A percentile compares a stretch with the other conserved stretches of the same genome.
phyloP scores from a whole-genome alignment of 1,140 invertebrate species.

The Neodiprion lecontei region DNA sequence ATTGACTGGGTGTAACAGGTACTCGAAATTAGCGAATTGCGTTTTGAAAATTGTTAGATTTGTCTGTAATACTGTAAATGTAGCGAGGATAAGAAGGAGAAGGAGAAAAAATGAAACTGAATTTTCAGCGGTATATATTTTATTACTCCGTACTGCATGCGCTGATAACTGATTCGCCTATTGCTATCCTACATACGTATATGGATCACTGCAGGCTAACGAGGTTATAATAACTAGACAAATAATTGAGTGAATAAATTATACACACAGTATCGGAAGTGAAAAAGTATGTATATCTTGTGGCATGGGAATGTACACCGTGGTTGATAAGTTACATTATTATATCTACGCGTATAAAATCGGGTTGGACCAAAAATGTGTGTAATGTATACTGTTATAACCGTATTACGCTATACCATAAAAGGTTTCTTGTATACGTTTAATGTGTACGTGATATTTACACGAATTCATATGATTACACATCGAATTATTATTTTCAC shows the following conservation, averaged over 20 bases:
- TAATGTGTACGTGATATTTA: not conserved
- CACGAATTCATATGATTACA: no score
- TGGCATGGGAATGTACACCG: not conserved
- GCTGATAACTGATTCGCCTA: not conserved
- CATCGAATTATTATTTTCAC: no score
- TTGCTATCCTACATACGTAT: not conserved
- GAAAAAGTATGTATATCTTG: no score
- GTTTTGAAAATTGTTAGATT: no score
- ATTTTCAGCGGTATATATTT: not conserved
- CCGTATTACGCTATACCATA: no score
- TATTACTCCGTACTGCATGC: conserved; percentile 4
- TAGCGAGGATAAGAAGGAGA: not conserved
- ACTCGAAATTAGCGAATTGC: no score
- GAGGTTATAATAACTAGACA: not conserved
- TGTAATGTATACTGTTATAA: not conserved
- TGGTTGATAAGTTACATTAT: not conserved
- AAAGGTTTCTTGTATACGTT: not conserved
- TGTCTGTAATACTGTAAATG: no score
- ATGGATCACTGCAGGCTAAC: not conserved
- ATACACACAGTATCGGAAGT: not conserved
- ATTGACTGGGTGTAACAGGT: no score
- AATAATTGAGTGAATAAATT: not conserved
- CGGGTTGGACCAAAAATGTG: not conserved
- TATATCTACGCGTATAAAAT: not conserved
- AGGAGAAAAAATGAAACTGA: conserved; percentile 5